These are phyloP conservation scores for Drosophila kanekoi DNA, from an alignment of 2,888 invertebrate genomes.

Conservation along the genomic window DNA sequence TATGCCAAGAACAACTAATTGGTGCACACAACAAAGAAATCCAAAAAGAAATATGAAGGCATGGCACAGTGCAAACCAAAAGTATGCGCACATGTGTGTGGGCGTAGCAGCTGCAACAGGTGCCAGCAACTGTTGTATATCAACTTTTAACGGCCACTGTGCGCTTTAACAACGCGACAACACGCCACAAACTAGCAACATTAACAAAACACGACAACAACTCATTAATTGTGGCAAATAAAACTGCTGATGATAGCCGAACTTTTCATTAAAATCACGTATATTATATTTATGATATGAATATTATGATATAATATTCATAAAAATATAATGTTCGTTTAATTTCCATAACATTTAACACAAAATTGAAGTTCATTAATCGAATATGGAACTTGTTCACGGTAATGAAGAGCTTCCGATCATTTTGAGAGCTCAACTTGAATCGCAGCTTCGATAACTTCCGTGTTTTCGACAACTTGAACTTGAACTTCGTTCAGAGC, in stretches of 20 bases:
- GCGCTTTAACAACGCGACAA: conserved; percentile 31
- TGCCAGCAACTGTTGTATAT: conserved; percentile 28
- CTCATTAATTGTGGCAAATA: conserved; percentile 52
- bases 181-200: conserved; percentile 48
- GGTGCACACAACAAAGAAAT: conserved; percentile 48
- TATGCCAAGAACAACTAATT: conserved; percentile 76
- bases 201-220: conserved; percentile 56
- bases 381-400: too few species aligned
- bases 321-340: too few species aligned
- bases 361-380: too few species aligned
- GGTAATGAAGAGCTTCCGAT: too few species aligned
- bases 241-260: conserved; percentile 28
- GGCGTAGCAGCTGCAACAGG: conserved; percentile 53
- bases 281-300: background rate
- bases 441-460: conserved; percentile 1
- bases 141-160: conserved; percentile 44
- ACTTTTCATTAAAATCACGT: background rate
- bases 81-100: conserved; percentile 31
- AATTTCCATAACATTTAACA: too few species aligned
- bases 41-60: conserved; percentile 17
- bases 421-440: too few species aligned
- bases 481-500: background rate
- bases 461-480: background rate
- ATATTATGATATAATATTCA: too few species aligned
- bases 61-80: conserved; percentile 28